A percentile compares a stretch with the other conserved stretches of the same genome.
Evolutionary conservation across 2,888 invertebrate species (phyloP).

Genomic region (Prosopocoilus inquinatus): DNA sequence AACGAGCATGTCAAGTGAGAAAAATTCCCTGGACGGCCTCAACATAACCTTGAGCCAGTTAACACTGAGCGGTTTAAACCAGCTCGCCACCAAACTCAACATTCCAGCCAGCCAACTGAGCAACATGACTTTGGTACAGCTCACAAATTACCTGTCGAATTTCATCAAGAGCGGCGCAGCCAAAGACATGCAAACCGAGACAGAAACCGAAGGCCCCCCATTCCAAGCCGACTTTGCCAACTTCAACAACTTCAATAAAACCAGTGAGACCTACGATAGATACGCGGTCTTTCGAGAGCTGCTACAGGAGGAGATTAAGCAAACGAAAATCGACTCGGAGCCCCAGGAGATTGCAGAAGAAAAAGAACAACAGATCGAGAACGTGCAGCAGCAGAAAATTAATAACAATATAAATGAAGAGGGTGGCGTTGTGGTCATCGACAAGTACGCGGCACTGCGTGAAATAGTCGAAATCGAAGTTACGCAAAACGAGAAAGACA

Average conservation of each 20-base stretch:
- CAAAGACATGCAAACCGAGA: conserved; percentile 35
- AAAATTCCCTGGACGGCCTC: conserved; percentile 50
- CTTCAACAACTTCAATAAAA: conserved; percentile 51
- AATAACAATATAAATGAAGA: conserved; percentile 24
- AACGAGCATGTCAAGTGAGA: conserved; percentile 31
- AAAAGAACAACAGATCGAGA: conserved; percentile 22
- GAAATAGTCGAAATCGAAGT: conserved; percentile 66
- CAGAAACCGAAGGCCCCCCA: conserved; percentile 27
- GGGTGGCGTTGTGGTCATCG: conserved; percentile 53
- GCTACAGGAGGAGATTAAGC: conserved; percentile 72
- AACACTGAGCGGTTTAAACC: conserved; percentile 77
- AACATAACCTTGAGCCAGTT: conserved; percentile 82
- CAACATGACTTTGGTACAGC: conserved; percentile 82
- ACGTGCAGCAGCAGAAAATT: conserved; percentile 1
- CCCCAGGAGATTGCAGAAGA: conserved; percentile 40
- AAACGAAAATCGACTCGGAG: conserved; percentile 48
- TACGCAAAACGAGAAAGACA: conserved; percentile 40
- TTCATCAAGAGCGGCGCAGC: conserved; percentile 52
- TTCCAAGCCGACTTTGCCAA: conserved; percentile 62
- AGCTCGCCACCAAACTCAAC: conserved; percentile 71
- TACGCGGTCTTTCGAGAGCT: conserved; percentile 86
- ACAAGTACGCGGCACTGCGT: conserved; percentile 78
- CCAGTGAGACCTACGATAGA: conserved; percentile 62
- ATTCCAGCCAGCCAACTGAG: conserved; percentile 77
- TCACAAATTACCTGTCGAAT: conserved; percentile 75